Conservation (phyloP, 2,113 vertebrate species). For the Anarrhichthys ocellatus region DNA sequence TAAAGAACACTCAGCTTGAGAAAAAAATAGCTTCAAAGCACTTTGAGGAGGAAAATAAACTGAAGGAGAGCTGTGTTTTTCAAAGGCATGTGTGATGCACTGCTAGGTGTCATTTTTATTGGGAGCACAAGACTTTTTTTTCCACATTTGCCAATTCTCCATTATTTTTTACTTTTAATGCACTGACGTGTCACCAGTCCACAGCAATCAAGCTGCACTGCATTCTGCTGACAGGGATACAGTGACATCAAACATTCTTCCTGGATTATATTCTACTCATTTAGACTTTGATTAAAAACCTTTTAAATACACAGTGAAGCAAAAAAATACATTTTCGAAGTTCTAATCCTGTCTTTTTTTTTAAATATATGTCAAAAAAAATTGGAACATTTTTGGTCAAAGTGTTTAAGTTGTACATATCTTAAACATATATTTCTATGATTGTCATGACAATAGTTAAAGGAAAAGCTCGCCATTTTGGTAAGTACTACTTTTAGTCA, state of each 20-base stretch:
- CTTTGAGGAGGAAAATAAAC: constrained; percentile 42
- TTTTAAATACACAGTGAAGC: not conserved
- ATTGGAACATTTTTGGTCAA: not conserved
- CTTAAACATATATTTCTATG: not conserved
- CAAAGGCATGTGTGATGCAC: not conserved
- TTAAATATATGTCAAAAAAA: not conserved
- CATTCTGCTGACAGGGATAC: not conserved
- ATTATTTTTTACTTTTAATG: not conserved
- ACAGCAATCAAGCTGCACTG: not conserved
- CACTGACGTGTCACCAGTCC: not conserved
- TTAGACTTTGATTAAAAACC: not conserved
- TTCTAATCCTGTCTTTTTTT: not conserved
- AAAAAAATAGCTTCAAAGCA: constrained; percentile 54
- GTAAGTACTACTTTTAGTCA: not conserved
- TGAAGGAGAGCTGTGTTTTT: constrained; percentile 8
- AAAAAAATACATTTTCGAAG: not conserved
- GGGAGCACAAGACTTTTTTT: not conserved
- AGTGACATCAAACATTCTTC: constrained; percentile 2
- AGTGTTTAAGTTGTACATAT: not conserved
- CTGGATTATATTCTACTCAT: not conserved
- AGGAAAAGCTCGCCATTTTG: not conserved
- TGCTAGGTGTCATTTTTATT: not conserved
- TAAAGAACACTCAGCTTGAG: constrained; percentile 24
- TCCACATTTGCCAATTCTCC: not conserved
- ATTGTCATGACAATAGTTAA: not conserved